These are phyloP conservation scores for Bovichtus variegatus DNA, from an alignment of 2,797 vertebrate genomes.

Conservation along the genomic window DNA sequence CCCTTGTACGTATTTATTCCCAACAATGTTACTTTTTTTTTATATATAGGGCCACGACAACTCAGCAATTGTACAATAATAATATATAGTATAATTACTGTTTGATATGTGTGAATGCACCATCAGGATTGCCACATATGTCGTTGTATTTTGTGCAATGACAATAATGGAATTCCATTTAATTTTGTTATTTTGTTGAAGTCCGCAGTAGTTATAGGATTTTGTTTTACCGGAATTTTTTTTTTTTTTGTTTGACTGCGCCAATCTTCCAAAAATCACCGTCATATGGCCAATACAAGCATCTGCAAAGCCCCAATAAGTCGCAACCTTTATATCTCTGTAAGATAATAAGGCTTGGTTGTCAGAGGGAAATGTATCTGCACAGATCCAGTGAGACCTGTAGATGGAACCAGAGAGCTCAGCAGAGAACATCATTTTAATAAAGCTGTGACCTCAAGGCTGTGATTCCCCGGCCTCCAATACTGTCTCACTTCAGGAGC, in stretches of 20 bases:
- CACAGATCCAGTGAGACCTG: background rate
- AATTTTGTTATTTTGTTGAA: background rate
- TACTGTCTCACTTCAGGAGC: background rate
- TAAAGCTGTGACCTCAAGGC: background rate
- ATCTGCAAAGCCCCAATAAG: background rate
- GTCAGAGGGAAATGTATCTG: background rate
- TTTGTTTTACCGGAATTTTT: background rate
- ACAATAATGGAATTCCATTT: too few relatives aligned
- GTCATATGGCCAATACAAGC: rapidly evolving
- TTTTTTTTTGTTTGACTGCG: background rate
- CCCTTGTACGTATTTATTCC: too few relatives aligned
- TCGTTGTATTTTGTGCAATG: too few relatives aligned
- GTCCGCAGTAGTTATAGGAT: too few relatives aligned
- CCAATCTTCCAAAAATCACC: too few relatives aligned
- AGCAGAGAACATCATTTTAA: background rate
- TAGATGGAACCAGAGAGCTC: constrained; percentile 22
- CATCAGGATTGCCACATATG: too few relatives aligned
- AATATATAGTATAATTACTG: too few relatives aligned
- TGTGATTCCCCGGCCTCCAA: background rate
- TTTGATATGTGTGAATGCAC: too few relatives aligned
- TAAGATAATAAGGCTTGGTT: background rate
- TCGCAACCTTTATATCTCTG: background rate
- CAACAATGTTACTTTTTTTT: too few relatives aligned
- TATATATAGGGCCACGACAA: too few relatives aligned
- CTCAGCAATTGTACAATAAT: too few relatives aligned